A percentile compares a stretch with the other conserved stretches of the same genome.
These are phyloP conservation scores for Microtus agrestis DNA, from an alignment of 2,797 vertebrate genomes.

Conservation along the genomic window DNA sequence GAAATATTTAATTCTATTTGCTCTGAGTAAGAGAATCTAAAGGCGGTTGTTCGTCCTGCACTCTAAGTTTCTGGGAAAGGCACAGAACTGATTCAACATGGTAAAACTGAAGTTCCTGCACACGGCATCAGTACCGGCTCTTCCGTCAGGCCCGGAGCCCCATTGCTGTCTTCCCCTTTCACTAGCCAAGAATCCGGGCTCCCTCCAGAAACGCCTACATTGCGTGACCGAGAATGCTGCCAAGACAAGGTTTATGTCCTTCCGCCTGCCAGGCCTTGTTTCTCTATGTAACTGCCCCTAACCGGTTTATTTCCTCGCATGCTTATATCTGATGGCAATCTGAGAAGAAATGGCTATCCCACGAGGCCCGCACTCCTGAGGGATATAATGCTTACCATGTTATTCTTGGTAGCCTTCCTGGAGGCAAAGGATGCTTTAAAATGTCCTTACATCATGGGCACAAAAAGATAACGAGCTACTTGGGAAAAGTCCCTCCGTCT, in stretches of 20 bases:
- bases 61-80: slow-evolving; percentile 3
- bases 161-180: background rate
- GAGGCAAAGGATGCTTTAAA: background rate
- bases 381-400: background rate
- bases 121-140: background rate
- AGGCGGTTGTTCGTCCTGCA: background rate
- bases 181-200: background rate
- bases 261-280: background rate
- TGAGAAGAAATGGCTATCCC: background rate
- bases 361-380: background rate
- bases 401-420: background rate
- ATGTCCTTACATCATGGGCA: background rate
- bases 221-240: background rate
- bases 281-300: background rate
- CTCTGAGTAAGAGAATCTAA: background rate
- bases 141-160: background rate
- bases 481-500: background rate
- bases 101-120: slow-evolving; percentile 21
- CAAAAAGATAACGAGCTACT: background rate
- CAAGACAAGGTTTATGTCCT: background rate
- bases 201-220: background rate
- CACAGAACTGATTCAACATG: background rate
- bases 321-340: background rate
- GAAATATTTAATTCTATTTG: background rate
- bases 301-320: background rate